Conservation (phyloP, 2,113 vertebrate genomes). For the Lamprotornis superbus region DNA sequence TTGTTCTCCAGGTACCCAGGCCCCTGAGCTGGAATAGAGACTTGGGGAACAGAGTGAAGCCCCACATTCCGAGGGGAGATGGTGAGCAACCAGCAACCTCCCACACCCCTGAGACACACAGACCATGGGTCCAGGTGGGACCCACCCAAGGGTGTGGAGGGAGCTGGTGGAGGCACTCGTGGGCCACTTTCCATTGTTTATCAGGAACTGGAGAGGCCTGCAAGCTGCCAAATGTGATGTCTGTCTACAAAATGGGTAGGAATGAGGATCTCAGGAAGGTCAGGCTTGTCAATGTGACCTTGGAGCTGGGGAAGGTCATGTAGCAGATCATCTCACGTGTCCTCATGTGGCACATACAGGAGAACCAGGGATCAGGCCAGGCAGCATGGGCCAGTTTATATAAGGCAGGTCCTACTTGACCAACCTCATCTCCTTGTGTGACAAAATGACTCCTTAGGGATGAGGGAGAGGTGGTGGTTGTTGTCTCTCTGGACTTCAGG, state of each 20-base stretch:
- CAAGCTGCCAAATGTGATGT: neutral
- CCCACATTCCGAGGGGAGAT: neutral
- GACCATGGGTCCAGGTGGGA: too few species aligned
- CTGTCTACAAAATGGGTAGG: neutral
- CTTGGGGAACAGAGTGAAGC: neutral
- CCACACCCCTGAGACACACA: neutral
- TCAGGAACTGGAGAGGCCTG: neutral
- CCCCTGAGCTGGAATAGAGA: neutral
- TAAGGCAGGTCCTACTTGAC: neutral
- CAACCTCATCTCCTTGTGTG: neutral
- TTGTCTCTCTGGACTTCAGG: neutral
- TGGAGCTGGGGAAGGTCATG: neutral
- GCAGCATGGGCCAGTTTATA: rapidly evolving
- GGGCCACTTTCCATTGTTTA: neutral
- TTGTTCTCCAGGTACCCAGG: neutral
- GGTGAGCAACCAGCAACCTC: neutral
- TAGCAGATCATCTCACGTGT: neutral
- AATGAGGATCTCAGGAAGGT: neutral
- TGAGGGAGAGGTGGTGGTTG: neutral
- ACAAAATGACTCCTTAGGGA: rapidly evolving
- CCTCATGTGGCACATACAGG: neutral
- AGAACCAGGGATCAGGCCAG: neutral
- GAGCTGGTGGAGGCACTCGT: neutral
- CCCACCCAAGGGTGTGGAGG: neutral
- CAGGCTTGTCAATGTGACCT: neutral